Evolutionary conservation across 2,797 vertebrate genomes (phyloP).

Genomic region (Anisognathus igniventris): DNA sequence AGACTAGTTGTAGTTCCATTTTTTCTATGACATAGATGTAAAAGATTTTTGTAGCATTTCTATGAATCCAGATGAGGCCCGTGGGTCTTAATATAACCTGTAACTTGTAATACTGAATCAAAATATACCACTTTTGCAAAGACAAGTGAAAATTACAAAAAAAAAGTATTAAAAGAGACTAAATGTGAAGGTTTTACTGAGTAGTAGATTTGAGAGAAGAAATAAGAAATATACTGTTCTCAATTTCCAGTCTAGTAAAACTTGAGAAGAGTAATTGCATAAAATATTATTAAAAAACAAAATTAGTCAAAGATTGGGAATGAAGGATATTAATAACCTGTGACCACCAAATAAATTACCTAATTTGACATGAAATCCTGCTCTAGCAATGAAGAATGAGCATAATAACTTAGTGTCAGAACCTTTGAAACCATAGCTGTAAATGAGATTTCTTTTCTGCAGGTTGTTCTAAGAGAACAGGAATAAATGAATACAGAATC

Average conservation of each 20-base stretch:
- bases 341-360: background rate
- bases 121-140: background rate
- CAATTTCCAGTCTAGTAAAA: background rate
- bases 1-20: background rate
- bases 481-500: slow-evolving; percentile 18
- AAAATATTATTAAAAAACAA: background rate
- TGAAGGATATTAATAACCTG: background rate
- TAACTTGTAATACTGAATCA: background rate
- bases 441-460: background rate
- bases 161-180: background rate
- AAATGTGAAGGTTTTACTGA: background rate
- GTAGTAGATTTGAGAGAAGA: background rate
- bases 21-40: background rate
- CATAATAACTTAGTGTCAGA: background rate
- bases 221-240: background rate
- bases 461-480: background rate
- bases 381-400: background rate
- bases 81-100: background rate
- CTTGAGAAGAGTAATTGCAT: background rate
- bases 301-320: background rate
- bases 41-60: background rate
- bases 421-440: background rate
- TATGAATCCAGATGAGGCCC: background rate
- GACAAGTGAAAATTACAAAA: background rate
- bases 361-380: background rate